Evolutionary conservation across 1,140 invertebrate genomes (phyloP).

Genomic region (Sinonovacula constricta): DNA sequence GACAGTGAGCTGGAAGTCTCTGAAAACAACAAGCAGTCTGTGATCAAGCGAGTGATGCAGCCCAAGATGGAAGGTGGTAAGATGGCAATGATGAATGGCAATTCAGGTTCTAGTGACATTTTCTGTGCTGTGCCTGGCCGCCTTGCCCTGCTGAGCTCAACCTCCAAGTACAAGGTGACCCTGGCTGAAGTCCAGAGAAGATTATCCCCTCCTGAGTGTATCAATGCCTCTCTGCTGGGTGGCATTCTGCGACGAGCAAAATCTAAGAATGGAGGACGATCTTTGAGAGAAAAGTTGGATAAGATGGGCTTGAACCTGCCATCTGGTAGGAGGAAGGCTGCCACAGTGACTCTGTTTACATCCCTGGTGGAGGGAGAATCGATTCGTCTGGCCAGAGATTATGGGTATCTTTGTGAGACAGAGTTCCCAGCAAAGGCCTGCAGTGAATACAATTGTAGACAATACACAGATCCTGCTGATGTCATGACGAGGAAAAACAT

Average conservation of each 20-base stretch:
- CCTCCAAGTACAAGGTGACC: conserved; percentile 99
- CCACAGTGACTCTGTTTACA: conserved; percentile 97
- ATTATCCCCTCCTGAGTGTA: conserved; percentile 98
- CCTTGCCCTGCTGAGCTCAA: conserved; percentile 96
- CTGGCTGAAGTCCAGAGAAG: conserved; percentile 98
- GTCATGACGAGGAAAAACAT: conserved; percentile 92
- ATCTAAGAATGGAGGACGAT: conserved; percentile 98
- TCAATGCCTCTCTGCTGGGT: conserved; percentile 99
- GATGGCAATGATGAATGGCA: conserved; percentile 50
- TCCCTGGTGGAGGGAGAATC: conserved; percentile 99
- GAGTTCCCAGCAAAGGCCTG: conserved; percentile 98
- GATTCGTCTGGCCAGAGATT: conserved; percentile 97
- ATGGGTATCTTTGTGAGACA: conserved; percentile 98
- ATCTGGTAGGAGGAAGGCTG: conserved; percentile 98
- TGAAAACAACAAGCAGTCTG: conserved; percentile 36
- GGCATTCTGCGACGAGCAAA: conserved; percentile 98
- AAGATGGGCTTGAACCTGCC: conserved; percentile 98
- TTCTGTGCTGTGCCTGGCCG: conserved; percentile 97
- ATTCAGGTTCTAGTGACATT: conserved; percentile 80
- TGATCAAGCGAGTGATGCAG: conserved; percentile 37
- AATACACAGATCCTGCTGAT: conserved; percentile 91
- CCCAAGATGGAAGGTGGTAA: conserved; percentile 34
- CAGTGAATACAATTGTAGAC: conserved; percentile 93
- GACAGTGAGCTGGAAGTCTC: conserved; percentile 5
- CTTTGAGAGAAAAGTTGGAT: conserved; percentile 96